Percentiles rank a stretch among this genome's conserved stretches.
These are phyloP conservation scores for Mastigias papua DNA, from an alignment of 30 jellyfish, hydroid and myxozoan species.

Conservation along the genomic window DNA sequence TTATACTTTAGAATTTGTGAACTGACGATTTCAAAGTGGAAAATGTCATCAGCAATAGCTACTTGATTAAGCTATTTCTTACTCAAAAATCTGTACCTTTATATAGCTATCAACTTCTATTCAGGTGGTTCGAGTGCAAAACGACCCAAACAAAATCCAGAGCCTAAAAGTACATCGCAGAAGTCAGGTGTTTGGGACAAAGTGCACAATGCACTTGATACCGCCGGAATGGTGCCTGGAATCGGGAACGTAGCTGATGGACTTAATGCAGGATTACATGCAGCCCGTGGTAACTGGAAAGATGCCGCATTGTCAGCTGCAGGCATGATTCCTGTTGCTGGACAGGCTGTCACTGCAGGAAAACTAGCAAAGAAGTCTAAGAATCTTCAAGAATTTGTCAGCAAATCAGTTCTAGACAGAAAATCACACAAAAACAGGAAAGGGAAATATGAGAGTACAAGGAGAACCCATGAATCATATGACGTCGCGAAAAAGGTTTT, in stretches of 20 bases:
- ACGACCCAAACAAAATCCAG: no score
- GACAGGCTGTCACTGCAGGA: constrained; percentile 53
- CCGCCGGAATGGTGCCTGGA: constrained; percentile 57
- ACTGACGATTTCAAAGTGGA: no score
- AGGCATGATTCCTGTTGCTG: constrained; percentile 53
- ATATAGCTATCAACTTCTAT: no score
- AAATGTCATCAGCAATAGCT: no score
- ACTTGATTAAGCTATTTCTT: no score
- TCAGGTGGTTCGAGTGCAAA: no score
- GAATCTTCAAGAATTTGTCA: not conserved
- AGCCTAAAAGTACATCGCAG: not conserved
- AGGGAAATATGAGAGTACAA: not conserved
- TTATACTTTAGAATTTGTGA: no score
- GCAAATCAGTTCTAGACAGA: not conserved
- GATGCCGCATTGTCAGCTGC: constrained; percentile 34
- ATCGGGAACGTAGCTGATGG: constrained; percentile 50
- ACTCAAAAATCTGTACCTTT: no score
- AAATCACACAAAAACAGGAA: constrained; percentile 20
- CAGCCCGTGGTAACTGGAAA: no score
- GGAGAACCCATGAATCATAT: not conserved
- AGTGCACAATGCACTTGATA: constrained; percentile 49
- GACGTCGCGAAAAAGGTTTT: not conserved
- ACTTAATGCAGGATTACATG: constrained; percentile 42
- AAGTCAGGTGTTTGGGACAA: constrained; percentile 14
- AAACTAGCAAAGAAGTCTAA: constrained; percentile 18